Conservation (phyloP, 1,140 invertebrate genomes). For the Pachyrhynchus sulphureomaculatus region DNA sequence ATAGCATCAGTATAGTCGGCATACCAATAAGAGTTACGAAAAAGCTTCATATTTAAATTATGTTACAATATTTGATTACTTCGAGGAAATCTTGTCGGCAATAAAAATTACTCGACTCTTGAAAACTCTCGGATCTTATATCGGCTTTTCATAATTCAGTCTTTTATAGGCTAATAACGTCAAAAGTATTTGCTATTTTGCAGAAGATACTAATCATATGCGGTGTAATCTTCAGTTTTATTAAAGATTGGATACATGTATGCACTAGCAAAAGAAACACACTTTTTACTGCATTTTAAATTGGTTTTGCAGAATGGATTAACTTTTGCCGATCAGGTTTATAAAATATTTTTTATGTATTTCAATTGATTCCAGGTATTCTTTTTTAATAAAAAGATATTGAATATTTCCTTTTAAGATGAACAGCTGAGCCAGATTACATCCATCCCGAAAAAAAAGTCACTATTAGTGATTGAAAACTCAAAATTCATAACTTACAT, state of each 20-base stretch:
- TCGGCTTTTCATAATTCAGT: constrained; percentile 16
- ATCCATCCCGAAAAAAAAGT: too few relatives aligned
- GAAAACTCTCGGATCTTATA: constrained; percentile 11
- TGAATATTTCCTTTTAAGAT: too few relatives aligned
- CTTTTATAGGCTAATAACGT: constrained; percentile 18
- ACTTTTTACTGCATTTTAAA: too few relatives aligned
- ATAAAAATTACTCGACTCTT: constrained; percentile 19
- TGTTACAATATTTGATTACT: constrained; percentile 20
- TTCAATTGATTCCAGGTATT: too few relatives aligned
- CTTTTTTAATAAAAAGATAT: too few relatives aligned
- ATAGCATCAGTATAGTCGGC: constrained; percentile 2
- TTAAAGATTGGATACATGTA: not conserved
- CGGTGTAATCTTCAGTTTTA: not conserved
- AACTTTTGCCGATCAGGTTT: too few relatives aligned
- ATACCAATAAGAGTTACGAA: not conserved
- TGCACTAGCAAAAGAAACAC: too few relatives aligned
- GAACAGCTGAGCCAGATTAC: too few relatives aligned
- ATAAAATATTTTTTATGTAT: too few relatives aligned
- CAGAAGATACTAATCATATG: constrained; percentile 9
- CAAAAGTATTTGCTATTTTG: constrained; percentile 9
- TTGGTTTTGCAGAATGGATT: too few relatives aligned
- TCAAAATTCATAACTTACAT: too few relatives aligned
- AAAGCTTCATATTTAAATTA: constrained; percentile 20
- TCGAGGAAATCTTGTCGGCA: constrained; percentile 14
- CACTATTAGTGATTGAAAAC: too few relatives aligned